Evolutionary conservation across 1,140 invertebrate genomes (phyloP).

Genomic region (Bombus consobrinus): DNA sequence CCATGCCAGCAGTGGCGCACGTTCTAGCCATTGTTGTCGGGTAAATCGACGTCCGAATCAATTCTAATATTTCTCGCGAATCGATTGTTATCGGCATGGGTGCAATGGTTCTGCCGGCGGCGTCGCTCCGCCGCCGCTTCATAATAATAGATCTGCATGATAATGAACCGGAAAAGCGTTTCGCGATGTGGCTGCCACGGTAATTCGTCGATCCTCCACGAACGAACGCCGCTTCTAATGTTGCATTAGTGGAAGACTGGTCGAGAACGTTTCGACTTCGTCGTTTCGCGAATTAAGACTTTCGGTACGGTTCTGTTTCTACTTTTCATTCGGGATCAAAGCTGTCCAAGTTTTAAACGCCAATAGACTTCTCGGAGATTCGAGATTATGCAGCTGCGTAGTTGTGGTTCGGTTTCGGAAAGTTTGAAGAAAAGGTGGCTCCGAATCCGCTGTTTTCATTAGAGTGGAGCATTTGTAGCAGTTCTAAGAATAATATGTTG

Average conservation of each 20-base stretch:
- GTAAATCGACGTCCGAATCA: slow-evolving; percentile 56
- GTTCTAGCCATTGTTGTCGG: slow-evolving; percentile 53
- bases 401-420: too few relatives aligned
- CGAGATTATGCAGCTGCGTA: too few relatives aligned
- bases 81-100: slow-evolving; percentile 46
- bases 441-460: too few relatives aligned
- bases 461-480: too few relatives aligned
- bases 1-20: slow-evolving; percentile 40
- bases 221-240: slow-evolving; percentile 5
- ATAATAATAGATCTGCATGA: slow-evolving; percentile 52
- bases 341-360: not conserved
- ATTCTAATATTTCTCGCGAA: slow-evolving; percentile 59
- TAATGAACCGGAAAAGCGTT: slow-evolving; percentile 53
- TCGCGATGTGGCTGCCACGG: slow-evolving; percentile 29
- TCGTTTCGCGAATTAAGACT: not conserved
- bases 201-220: slow-evolving; percentile 33
- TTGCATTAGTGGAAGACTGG: slow-evolving; percentile 5
- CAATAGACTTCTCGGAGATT: too few relatives aligned
- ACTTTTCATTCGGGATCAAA: not conserved
- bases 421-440: too few relatives aligned
- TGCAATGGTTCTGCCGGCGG: slow-evolving; percentile 1
- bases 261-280: not conserved
- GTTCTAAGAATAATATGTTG: too few relatives aligned
- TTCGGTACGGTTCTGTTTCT: not conserved
- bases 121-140: slow-evolving; percentile 3